Evolutionary conservation across 1,140 invertebrate species (phyloP).

Genomic region (Elymnias hypermnestra): DNA sequence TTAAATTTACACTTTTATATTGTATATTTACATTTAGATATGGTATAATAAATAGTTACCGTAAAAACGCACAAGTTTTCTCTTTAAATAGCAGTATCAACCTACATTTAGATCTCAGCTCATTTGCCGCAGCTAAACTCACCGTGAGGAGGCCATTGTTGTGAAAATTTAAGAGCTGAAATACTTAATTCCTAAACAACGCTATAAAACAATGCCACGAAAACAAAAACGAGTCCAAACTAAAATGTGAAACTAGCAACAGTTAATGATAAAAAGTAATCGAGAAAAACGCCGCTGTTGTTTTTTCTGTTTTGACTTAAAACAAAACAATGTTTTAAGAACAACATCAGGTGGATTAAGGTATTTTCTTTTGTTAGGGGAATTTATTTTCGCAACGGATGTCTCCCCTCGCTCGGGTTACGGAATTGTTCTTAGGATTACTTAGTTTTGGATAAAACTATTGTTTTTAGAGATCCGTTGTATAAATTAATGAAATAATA

Average conservation of each 20-base stretch:
- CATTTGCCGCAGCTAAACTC: not conserved
- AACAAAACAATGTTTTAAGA: constrained; percentile 8
- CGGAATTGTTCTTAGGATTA: not conserved
- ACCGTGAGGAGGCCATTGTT: not conserved
- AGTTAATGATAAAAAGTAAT: constrained; percentile 8
- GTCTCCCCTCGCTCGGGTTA: constrained; percentile 3
- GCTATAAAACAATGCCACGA: not conserved
- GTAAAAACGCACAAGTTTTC: too few species aligned
- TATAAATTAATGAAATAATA: not conserved
- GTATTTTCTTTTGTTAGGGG: constrained; percentile 10
- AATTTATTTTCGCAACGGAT: not conserved
- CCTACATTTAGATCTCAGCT: not conserved
- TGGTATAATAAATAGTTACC: too few species aligned
- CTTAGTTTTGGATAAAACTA: constrained; percentile 12
- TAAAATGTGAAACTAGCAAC: constrained; percentile 2
- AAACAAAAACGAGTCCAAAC: not conserved
- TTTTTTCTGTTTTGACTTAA: constrained; percentile 3
- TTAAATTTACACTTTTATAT: too few species aligned
- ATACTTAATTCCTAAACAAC: constrained; percentile 1
- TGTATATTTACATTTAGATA: too few species aligned
- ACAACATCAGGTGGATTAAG: constrained; percentile 8
- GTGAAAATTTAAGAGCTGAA: not conserved
- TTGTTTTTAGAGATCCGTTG: not conserved
- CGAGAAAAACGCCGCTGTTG: constrained; percentile 1
- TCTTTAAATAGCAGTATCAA: too few species aligned